A percentile compares a stretch with the other conserved stretches of the same genome.
Evolutionary conservation across 2,888 invertebrate genomes (phyloP).

Genomic region (Boloria euphrosyne): DNA sequence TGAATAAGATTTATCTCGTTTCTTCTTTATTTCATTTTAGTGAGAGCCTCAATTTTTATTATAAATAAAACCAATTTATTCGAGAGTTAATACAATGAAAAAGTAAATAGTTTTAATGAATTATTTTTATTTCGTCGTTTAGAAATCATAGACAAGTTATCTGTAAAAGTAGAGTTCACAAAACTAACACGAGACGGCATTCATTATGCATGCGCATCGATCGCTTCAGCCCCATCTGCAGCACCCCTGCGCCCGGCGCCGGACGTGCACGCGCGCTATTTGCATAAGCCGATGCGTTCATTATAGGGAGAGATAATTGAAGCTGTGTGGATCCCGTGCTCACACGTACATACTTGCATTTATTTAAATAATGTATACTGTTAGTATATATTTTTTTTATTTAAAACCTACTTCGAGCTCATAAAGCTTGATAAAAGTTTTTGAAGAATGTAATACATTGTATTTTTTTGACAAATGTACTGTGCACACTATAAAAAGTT

Average conservation of each 20-base stretch:
- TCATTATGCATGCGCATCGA: slow-evolving; percentile 33
- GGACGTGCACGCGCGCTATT: slow-evolving; percentile 37
- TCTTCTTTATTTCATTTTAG: too few species aligned
- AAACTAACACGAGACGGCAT: slow-evolving; percentile 28
- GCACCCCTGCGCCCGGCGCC: slow-evolving; percentile 19
- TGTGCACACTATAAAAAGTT: neutral
- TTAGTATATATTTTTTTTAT: too few species aligned
- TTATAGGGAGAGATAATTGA: slow-evolving; percentile 39
- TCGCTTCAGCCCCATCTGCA: slow-evolving; percentile 24
- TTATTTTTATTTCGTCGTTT: too few species aligned
- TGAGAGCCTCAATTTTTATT: too few species aligned
- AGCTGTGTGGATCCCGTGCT: slow-evolving; percentile 20
- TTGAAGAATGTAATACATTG: too few species aligned
- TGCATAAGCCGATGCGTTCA: slow-evolving; percentile 49
- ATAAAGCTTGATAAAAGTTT: too few species aligned
- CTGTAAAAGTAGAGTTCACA: slow-evolving; percentile 1
- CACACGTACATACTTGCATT: neutral
- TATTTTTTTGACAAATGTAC: neutral
- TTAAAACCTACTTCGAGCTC: neutral
- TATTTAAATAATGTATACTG: neutral
- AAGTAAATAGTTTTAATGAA: too few species aligned
- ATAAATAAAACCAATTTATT: too few species aligned
- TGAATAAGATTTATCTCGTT: too few species aligned
- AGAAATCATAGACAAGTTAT: neutral
- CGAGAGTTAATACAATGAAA: too few species aligned